A percentile compares a stretch with the other conserved stretches of the same genome.
Evolutionary conservation across 1,140 invertebrate species (phyloP).

Genomic region (Ceratina australensis): DNA sequence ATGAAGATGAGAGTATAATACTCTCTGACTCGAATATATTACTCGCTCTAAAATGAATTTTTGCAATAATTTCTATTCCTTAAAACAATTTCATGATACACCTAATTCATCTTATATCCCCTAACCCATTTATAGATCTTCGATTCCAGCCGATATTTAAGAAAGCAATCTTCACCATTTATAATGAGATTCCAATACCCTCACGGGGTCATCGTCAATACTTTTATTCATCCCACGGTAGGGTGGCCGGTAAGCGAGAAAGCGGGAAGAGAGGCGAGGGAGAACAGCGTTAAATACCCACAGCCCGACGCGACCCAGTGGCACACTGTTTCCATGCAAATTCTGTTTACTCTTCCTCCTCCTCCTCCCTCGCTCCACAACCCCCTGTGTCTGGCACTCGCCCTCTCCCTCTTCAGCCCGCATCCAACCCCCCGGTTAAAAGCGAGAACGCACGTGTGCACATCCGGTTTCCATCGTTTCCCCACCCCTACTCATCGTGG

Average conservation of each 20-base stretch:
- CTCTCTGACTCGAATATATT: too few relatives aligned
- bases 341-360: constrained; percentile 75
- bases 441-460: constrained; percentile 63
- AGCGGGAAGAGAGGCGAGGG: constrained; percentile 11
- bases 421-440: constrained; percentile 46
- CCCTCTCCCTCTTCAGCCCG: constrained; percentile 35
- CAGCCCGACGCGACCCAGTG: constrained; percentile 72
- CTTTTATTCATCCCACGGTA: too few relatives aligned
- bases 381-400: constrained; percentile 42
- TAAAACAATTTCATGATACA: too few relatives aligned
- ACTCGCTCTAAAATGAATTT: too few relatives aligned
- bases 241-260: constrained; percentile 33
- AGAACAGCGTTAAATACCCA: constrained; percentile 71
- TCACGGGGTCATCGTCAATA: too few relatives aligned
- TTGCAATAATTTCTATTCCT: too few relatives aligned
- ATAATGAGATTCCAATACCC: too few relatives aligned
- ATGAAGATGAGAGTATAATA: too few relatives aligned
- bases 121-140: too few relatives aligned
- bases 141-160: too few relatives aligned
- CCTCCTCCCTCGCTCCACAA: constrained; percentile 35
- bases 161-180: too few relatives aligned
- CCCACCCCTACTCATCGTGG: constrained; percentile 4
- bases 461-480: constrained; percentile 51
- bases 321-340: constrained; percentile 77
- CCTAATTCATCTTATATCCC: too few relatives aligned